A percentile compares a stretch with the other conserved stretches of the same genome.
phyloP scores from a whole-genome alignment of 2,888 invertebrate genomes.

The Yponomeuta cagnagella region DNA sequence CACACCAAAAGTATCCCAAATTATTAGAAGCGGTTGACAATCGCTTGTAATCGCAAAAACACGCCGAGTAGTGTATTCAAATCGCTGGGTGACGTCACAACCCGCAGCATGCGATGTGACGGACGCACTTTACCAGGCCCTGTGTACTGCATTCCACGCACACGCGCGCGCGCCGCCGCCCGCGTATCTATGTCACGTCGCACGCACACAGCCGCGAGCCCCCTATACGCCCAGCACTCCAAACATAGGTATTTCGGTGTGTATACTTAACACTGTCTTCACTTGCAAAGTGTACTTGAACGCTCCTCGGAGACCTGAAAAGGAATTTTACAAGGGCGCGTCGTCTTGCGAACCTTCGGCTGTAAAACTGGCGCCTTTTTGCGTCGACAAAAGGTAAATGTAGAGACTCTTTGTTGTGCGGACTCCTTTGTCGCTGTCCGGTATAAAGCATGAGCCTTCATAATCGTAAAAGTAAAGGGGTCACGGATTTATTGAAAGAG shows the following conservation, averaged over 20 bases:
- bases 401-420: slow-evolving; percentile 23
- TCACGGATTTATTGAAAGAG: slow-evolving; percentile 3
- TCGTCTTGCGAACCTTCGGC: slow-evolving; percentile 58
- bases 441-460: slow-evolving; percentile 18
- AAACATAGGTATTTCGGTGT: slow-evolving; percentile 36
- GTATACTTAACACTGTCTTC: slow-evolving; percentile 33
- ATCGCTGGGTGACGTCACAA: slow-evolving; percentile 33
- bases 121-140: slow-evolving; percentile 18
- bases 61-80: not conserved
- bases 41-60: not conserved
- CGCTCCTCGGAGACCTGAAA: slow-evolving; percentile 68
- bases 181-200: slow-evolving; percentile 27
- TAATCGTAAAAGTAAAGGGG: slow-evolving; percentile 13
- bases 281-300: slow-evolving; percentile 38
- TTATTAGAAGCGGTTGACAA: not conserved
- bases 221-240: slow-evolving; percentile 46
- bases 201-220: slow-evolving; percentile 41
- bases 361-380: slow-evolving; percentile 54
- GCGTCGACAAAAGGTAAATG: slow-evolving; percentile 47
- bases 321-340: slow-evolving; percentile 65
- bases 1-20: not conserved
- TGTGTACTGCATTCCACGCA: slow-evolving; percentile 46
- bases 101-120: slow-evolving; percentile 18
- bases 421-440: slow-evolving; percentile 35
- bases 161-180: slow-evolving; percentile 21